A percentile compares a stretch with the other conserved stretches of the same genome.
Evolutionary conservation across 1,140 invertebrate genomes (phyloP).

Genomic region (Eurosta solidaginis): DNA sequence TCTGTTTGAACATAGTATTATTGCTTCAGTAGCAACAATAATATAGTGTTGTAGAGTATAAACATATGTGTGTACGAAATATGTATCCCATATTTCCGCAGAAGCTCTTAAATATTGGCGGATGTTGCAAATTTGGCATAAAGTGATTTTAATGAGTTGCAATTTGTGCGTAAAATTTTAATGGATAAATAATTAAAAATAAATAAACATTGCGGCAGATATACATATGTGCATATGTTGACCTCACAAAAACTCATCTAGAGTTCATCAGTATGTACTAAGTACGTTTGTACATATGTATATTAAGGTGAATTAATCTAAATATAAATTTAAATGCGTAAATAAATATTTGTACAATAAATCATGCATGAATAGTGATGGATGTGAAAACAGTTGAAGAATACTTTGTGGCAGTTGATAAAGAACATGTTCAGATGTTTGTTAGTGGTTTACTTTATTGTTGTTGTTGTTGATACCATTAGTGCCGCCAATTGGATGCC

Average conservation of each 20-base stretch:
- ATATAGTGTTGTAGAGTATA: no score
- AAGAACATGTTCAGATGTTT: background rate
- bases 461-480: background rate
- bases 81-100: no score
- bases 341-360: constrained; percentile 15
- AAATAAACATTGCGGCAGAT: background rate
- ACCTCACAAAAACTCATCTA: background rate
- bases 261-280: no score
- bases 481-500: constrained; percentile 4
- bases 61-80: no score
- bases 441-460: background rate
- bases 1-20: no score
- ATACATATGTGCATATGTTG: background rate
- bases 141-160: background rate
- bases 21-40: no score
- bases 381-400: background rate
- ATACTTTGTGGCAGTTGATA: background rate
- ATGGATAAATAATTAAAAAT: background rate
- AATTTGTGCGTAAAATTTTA: background rate
- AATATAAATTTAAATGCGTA: background rate
- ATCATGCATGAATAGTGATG: background rate
- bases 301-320: background rate
- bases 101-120: background rate
- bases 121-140: background rate
- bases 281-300: no score